A percentile compares a stretch with the other conserved stretches of the same genome.
phyloP scores from a whole-genome alignment of 2,797 vertebrate species.

The Myotis findleyi region DNA sequence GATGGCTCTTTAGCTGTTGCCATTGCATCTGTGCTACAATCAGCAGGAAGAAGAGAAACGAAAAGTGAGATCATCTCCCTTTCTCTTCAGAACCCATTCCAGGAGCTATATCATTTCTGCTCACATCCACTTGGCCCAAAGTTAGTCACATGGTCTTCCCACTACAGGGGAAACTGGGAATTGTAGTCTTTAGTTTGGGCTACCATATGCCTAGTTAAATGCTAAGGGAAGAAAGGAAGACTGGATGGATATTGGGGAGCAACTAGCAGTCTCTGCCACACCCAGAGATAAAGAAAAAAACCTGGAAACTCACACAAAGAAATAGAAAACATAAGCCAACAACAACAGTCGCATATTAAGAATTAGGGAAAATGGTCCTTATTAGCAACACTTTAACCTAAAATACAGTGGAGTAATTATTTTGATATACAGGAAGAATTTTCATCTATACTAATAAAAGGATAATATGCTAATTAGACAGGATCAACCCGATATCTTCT shows the following conservation, averaged over 20 bases:
- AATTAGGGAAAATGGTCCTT: background rate
- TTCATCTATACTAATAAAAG: background rate
- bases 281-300: background rate
- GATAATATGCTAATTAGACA: too few relatives aligned
- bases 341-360: background rate
- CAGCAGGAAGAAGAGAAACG: background rate
- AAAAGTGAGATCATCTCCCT: background rate
- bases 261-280: background rate
- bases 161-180: background rate
- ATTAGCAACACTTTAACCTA: background rate
- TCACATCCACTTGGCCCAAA: background rate
- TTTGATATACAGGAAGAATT: background rate
- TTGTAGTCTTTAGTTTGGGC: background rate
- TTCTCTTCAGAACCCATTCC: background rate
- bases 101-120: background rate
- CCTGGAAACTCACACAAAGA: background rate
- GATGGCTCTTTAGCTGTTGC: background rate
- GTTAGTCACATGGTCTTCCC: background rate
- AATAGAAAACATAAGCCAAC: background rate
- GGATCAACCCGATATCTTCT: too few relatives aligned
- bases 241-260: background rate
- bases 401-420: background rate
- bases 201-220: background rate
- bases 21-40: background rate
- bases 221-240: background rate